Percentiles rank a stretch among this genome's conserved stretches.
Evolutionary conservation across 1,140 invertebrate genomes (phyloP).

Genomic region (Drosophila subpulchrella): DNA sequence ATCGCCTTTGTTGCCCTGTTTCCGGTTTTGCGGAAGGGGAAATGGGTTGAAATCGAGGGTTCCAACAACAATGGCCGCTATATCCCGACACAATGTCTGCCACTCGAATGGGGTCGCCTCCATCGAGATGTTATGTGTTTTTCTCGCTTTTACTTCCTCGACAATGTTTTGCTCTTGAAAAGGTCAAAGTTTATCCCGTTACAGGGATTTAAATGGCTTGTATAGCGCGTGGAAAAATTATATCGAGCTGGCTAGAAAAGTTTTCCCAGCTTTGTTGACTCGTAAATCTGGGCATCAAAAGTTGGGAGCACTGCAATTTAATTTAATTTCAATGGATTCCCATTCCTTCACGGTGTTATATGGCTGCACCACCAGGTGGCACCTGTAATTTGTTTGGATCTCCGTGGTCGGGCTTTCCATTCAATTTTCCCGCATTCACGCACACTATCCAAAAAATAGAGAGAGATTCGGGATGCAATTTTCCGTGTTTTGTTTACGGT

Average conservation of each 20-base stretch:
- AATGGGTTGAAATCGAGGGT: constrained; percentile 2
- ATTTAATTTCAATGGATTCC: constrained; percentile 18
- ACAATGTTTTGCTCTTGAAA: constrained; percentile 38
- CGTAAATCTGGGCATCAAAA: not conserved
- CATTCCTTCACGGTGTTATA: not conserved
- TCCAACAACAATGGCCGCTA: constrained; percentile 21
- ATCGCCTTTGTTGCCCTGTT: constrained; percentile 42
- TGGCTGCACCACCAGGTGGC: constrained; percentile 11
- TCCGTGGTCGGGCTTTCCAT: constrained; percentile 19
- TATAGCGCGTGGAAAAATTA: constrained; percentile 1
- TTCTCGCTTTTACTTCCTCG: constrained; percentile 6
- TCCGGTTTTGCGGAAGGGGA: constrained; percentile 16
- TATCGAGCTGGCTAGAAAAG: constrained; percentile 1
- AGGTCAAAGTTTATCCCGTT: constrained; percentile 65
- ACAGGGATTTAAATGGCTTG: constrained; percentile 3
- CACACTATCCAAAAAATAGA: not conserved
- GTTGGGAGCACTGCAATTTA: not conserved
- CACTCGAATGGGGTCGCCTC: constrained; percentile 43
- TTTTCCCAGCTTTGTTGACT: constrained; percentile 8
- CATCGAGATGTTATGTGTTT: constrained; percentile 36
- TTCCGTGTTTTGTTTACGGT: constrained; percentile 14
- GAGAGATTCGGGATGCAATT: constrained; percentile 8
- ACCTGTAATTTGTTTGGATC: constrained; percentile 24
- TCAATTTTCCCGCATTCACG: constrained; percentile 17
- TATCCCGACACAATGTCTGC: constrained; percentile 65